A percentile compares a stretch with the other conserved stretches of the same genome.
Conservation (phyloP, 1,140 invertebrate species). For the Drosophila busckii region DNA sequence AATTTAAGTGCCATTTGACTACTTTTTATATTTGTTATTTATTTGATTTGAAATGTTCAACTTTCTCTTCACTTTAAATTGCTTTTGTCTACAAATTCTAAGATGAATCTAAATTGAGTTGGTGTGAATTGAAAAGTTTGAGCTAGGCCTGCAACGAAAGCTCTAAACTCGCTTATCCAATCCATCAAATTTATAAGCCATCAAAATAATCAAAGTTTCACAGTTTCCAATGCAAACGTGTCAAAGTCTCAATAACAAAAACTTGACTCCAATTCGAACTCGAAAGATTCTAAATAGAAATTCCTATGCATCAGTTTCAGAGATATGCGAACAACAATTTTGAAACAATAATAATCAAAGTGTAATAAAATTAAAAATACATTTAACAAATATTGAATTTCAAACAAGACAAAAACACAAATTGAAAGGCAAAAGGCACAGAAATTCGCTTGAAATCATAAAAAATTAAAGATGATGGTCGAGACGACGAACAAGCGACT, state of each 20-base stretch:
- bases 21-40: too few relatives aligned
- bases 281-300: conserved; percentile 2
- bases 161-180: too few relatives aligned
- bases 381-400: conserved; percentile 78
- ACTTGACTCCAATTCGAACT: background rate
- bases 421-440: conserved; percentile 13
- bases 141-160: too few relatives aligned
- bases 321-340: conserved; percentile 50
- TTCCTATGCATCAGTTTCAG: conserved; percentile 4
- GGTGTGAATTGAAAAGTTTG: too few relatives aligned
- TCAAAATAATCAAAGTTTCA: conserved; percentile 14
- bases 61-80: too few relatives aligned
- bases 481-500: background rate
- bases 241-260: background rate
- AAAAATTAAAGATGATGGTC: conserved; percentile 37
- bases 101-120: too few relatives aligned
- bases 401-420: conserved; percentile 32
- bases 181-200: too few relatives aligned
- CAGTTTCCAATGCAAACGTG: conserved; percentile 5
- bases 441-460: conserved; percentile 75
- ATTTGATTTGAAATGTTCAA: too few relatives aligned
- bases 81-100: too few relatives aligned
- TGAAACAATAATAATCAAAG: conserved; percentile 49
- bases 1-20: too few relatives aligned
- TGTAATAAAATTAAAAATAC: conserved; percentile 69